Percentiles rank a stretch among this genome's conserved stretches.
phyloP scores from a whole-genome alignment of 1,140 invertebrate species.

The Hirudo medicinalis region DNA sequence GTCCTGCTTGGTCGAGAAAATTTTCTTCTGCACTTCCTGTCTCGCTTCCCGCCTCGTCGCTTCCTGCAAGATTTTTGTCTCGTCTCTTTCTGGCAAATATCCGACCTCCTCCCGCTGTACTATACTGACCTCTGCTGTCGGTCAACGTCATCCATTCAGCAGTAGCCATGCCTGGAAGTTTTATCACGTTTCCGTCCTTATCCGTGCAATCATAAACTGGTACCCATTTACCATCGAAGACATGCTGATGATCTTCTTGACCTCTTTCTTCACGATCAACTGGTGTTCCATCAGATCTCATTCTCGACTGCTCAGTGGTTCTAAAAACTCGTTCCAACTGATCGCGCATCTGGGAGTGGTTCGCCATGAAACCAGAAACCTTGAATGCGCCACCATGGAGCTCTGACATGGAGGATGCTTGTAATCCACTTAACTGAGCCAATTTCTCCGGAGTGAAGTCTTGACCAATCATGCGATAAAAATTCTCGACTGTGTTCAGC shows the following conservation, averaged over 20 bases:
- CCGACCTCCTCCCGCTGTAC: neutral
- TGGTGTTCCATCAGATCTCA: neutral
- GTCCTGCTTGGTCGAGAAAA: neutral
- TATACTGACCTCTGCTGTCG: slow-evolving; percentile 1
- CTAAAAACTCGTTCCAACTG: slow-evolving; percentile 1
- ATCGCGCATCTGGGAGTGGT: neutral
- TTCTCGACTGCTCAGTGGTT: neutral
- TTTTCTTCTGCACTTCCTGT: neutral
- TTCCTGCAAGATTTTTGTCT: neutral
- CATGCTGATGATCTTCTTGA: neutral
- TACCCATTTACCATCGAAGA: slow-evolving; percentile 7
- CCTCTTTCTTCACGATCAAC: slow-evolving; percentile 1
- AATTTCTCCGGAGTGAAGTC: neutral
- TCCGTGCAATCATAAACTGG: slow-evolving; percentile 8
- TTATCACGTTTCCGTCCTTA: neutral
- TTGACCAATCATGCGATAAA: slow-evolving; percentile 7
- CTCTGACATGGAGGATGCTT: neutral
- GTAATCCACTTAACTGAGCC: neutral
- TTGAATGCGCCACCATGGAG: neutral
- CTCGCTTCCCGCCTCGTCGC: neutral
- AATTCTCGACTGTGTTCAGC: slow-evolving; percentile 6
- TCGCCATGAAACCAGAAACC: neutral
- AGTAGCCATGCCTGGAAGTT: slow-evolving; percentile 9
- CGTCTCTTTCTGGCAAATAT: slow-evolving; percentile 6
- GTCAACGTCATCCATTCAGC: slow-evolving; percentile 8